These are phyloP conservation scores for Sipha maydis DNA, from an alignment of 2,888 invertebrate genomes.

Conservation along the genomic window DNA sequence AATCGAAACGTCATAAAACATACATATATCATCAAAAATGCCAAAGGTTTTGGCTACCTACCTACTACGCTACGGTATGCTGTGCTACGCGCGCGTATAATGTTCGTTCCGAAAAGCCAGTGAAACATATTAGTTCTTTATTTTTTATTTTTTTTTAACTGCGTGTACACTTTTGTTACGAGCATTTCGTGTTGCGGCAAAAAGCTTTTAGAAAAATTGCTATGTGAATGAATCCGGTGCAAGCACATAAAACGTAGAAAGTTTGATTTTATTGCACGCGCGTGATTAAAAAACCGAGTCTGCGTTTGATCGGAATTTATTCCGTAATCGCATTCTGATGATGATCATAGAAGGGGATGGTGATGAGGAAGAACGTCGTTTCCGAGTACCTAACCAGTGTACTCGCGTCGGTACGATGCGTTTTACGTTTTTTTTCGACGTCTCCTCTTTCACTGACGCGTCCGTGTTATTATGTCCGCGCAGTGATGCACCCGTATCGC, in stretches of 20 bases:
- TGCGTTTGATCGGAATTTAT: too few species aligned
- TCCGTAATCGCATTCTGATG: too few species aligned
- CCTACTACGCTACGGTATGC: too few species aligned
- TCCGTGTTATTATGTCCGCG: too few species aligned
- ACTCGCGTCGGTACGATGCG: too few species aligned
- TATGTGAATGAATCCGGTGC: neutral
- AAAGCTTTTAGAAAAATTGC: conserved; percentile 31
- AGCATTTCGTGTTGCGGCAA: neutral
- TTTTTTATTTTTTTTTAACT: neutral
- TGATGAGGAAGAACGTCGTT: too few species aligned
- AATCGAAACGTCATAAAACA: neutral
- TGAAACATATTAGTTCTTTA: neutral
- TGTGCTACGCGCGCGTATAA: neutral
- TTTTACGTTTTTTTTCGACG: too few species aligned
- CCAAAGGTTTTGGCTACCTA: neutral
- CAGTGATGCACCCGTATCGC: too few species aligned
- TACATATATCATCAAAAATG: neutral
- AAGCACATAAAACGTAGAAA: neutral
- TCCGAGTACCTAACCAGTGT: too few species aligned
- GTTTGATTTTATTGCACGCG: neutral
- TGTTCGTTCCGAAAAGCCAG: neutral
- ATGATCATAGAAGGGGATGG: too few species aligned
- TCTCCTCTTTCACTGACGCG: too few species aligned
- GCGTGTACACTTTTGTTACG: neutral
- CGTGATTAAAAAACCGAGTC: neutral